Base-by-base conservation (phyloP, 1,140 invertebrate species). In the Lasioglossum baleicum region DNA sequence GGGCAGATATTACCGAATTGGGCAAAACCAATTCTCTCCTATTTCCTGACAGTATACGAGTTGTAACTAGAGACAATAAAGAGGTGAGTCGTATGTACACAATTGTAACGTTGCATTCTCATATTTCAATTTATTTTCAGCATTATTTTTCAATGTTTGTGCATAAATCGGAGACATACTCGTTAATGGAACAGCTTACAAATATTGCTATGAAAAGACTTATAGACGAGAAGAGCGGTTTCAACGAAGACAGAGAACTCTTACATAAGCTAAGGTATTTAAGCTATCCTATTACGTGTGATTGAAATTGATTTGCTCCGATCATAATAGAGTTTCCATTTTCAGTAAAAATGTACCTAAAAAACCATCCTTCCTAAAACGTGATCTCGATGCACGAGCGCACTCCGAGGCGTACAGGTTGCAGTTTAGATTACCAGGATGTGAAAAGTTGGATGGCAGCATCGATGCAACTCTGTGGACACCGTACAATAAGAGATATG, bases 161-260 rank as follows among this genome's bases (percentile, higher is more conserved):
- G 67, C 96, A 96, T 87, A 97, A 97, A 90, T 95, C 95, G 60
- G 98, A 99, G 92, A 98, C 98, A 0, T 99, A 97, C 93, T 94
- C 95, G 61, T 91, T 99, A 74, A 99, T 99, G 96, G 96, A 98
- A 88, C 98, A 99, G 93, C 93, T 99, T 56, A 97, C 97, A 65
- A 99, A 99, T 94, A 96, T 99, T 93, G 98, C 98, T 63, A 99
- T 99, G 95, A 98, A 98, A 95, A 96, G 98, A 83, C 93, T 98
- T 73, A 98, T 98, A 86, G 96, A 97, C 90, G 97, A 98, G 90
- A 97, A 97, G 92, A 94, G 95, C 83, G 95, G 95, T 73, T 98
- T 97, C 90, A 96, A 96, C 84, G 96, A 97, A 92, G 97, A 98
- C 89, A 96, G 96, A 91, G 95, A 97, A 66, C 93, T 98, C 60